Evolutionary conservation across 2,888 invertebrate genomes (phyloP).

Genomic region (Drosophila formosana): DNA sequence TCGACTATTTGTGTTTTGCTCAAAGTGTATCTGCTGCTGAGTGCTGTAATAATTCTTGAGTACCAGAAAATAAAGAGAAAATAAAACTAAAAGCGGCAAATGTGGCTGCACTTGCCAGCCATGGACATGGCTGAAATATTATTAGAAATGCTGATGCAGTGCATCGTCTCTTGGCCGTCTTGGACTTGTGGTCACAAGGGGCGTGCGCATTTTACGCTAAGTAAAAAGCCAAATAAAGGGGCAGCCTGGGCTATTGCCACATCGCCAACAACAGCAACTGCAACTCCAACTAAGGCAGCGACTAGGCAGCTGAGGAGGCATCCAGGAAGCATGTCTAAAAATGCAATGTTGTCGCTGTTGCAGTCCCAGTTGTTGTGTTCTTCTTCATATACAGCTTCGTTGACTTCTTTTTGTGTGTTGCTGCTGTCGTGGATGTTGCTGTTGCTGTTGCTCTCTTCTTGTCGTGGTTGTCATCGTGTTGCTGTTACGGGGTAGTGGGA

Average conservation of each 20-base stretch:
- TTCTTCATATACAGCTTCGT: not conserved
- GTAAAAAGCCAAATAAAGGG: conserved; percentile 72
- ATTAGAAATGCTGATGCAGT: conserved; percentile 76
- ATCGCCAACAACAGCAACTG: conserved; percentile 4
- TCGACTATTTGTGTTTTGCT: conserved; percentile 22
- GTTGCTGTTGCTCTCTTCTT: conserved; percentile 40
- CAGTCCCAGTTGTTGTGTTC: conserved; percentile 19
- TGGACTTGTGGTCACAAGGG: conserved; percentile 55
- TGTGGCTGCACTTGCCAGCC: conserved; percentile 63
- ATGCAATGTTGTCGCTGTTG: conserved; percentile 45
- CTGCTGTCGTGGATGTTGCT: conserved; percentile 32
- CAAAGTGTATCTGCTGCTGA: conserved; percentile 41
- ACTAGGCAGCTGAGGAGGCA: conserved; percentile 29
- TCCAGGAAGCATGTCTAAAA: conserved; percentile 77
- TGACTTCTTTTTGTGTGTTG: conserved; percentile 23
- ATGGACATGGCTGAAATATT: conserved; percentile 72
- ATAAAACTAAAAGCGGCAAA: conserved; percentile 59
- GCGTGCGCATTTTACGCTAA: conserved; percentile 72
- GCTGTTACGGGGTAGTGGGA: conserved; percentile 30
- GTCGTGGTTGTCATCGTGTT: conserved; percentile 70
- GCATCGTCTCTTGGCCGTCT: conserved; percentile 52
- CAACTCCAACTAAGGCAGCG: conserved; percentile 7
- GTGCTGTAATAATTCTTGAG: conserved; percentile 73
- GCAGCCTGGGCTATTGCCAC: conserved; percentile 24
- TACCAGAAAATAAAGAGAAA: conserved; percentile 42